These are phyloP conservation scores for Pectinophora gossypiella DNA, from an alignment of 1,140 invertebrate genomes.

Conservation along the genomic window DNA sequence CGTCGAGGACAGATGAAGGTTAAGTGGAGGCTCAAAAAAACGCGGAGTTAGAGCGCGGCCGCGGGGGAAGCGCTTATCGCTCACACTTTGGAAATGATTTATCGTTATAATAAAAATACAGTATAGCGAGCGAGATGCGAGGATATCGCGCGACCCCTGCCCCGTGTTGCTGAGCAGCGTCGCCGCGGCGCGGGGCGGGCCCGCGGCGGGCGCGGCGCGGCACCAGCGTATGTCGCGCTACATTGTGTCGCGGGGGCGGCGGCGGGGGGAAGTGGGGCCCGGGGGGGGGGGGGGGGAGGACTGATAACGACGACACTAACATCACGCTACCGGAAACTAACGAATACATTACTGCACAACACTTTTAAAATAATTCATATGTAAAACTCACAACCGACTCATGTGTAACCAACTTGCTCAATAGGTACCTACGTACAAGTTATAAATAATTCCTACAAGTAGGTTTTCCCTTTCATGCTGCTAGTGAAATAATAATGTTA, in stretches of 20 bases:
- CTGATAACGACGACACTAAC: neutral
- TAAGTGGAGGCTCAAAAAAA: conserved; percentile 31
- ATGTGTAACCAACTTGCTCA: too few relatives aligned
- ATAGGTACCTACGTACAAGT: too few relatives aligned
- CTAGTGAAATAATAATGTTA: too few relatives aligned
- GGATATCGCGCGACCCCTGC: conserved; percentile 20
- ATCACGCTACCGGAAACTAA: neutral
- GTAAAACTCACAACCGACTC: too few relatives aligned
- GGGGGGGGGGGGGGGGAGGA: neutral
- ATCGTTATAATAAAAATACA: conserved; percentile 24
- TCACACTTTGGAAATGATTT: conserved; percentile 16
- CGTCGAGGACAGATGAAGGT: conserved; percentile 46
- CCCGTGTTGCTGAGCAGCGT: neutral
- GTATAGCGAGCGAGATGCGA: conserved; percentile 8
- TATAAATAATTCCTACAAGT: too few relatives aligned
- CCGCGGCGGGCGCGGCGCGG: neutral
- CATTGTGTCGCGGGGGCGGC: neutral
- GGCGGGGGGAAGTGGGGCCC: neutral
- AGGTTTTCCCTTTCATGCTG: too few relatives aligned
- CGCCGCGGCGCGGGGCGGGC: neutral
- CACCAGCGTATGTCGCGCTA: neutral
- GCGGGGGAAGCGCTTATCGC: neutral
- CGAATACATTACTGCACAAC: neutral
- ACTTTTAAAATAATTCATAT: neutral
- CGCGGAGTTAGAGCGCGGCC: neutral